Evolutionary conservation across 2,888 invertebrate genomes (phyloP).

Genomic region (Pyrocoelia pectoralis): DNA sequence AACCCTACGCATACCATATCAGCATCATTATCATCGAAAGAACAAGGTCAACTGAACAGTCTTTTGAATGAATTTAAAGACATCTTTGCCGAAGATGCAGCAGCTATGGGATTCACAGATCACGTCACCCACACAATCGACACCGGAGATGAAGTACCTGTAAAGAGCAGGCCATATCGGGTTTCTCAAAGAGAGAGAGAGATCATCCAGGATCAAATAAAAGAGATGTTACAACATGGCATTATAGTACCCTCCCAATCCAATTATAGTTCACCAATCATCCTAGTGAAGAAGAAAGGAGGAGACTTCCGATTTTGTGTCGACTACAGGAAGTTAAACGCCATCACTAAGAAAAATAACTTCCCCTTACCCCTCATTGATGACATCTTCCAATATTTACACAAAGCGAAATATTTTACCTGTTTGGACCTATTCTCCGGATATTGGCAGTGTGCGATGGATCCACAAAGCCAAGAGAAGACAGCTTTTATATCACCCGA

Average conservation of each 20-base stretch:
- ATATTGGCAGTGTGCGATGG: slow-evolving; percentile 39
- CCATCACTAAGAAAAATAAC: slow-evolving; percentile 33
- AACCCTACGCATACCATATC: background rate
- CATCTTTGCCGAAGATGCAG: background rate
- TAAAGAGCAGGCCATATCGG: background rate
- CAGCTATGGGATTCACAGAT: background rate
- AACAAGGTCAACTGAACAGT: background rate
- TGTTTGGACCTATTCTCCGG: slow-evolving; percentile 40
- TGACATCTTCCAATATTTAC: slow-evolving; percentile 37
- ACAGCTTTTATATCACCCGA: slow-evolving; percentile 41
- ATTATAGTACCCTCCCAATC: background rate
- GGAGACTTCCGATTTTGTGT: slow-evolving; percentile 32
- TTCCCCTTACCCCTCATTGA: slow-evolving; percentile 42
- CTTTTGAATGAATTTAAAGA: background rate
- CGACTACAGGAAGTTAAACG: slow-evolving; percentile 34
- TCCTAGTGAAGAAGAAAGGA: background rate
- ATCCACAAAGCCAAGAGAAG: slow-evolving; percentile 31
- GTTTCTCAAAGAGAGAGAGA: slow-evolving; percentile 2
- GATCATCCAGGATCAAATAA: background rate
- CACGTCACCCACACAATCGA: background rate
- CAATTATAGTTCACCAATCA: background rate
- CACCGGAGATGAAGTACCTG: background rate
- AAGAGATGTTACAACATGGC: background rate
- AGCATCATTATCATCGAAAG: background rate
- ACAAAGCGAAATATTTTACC: slow-evolving; percentile 37